phyloP scores from a whole-genome alignment of 1,140 invertebrate species.

The Rhopalosiphum maidis region DNA sequence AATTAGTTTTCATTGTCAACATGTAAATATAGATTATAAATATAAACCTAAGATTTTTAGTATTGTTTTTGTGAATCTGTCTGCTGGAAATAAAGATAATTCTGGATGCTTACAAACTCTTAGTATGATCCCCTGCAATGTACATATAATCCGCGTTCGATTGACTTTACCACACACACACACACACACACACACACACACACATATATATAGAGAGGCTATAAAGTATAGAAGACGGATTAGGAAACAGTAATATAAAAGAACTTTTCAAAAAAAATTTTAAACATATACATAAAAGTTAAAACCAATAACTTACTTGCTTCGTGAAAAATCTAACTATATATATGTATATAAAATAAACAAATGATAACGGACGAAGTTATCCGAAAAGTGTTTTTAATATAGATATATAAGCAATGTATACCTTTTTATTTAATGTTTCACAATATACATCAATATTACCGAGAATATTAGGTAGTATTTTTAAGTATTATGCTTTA shows the following conservation, averaged over 20 bases:
- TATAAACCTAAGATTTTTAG: not conserved
- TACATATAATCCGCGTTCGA: not conserved
- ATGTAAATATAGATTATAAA: not conserved
- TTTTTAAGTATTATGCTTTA: not conserved
- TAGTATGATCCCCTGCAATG: not conserved
- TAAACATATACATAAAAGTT: not conserved
- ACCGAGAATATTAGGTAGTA: not conserved
- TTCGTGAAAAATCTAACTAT: not conserved
- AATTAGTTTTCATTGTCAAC: not conserved
- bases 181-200: no score
- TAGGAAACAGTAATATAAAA: not conserved
- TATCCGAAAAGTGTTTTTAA: not conserved
- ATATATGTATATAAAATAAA: not conserved
- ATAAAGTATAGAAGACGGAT: not conserved
- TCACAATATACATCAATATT: not conserved
- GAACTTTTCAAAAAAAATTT: not conserved
- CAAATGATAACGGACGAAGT: not conserved
- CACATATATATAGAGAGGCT: not conserved
- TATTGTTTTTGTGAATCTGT: not conserved
- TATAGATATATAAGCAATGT: not conserved
- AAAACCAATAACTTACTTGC: slow-evolving; percentile 28
- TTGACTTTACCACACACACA: not conserved
- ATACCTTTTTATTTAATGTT: not conserved
- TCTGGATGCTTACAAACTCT: not conserved
- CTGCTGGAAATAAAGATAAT: slow-evolving; percentile 7